Base-by-base conservation (phyloP, 37 sponge, comb jelly and placozoan species). In the Aplysina aerophoba region DNA sequence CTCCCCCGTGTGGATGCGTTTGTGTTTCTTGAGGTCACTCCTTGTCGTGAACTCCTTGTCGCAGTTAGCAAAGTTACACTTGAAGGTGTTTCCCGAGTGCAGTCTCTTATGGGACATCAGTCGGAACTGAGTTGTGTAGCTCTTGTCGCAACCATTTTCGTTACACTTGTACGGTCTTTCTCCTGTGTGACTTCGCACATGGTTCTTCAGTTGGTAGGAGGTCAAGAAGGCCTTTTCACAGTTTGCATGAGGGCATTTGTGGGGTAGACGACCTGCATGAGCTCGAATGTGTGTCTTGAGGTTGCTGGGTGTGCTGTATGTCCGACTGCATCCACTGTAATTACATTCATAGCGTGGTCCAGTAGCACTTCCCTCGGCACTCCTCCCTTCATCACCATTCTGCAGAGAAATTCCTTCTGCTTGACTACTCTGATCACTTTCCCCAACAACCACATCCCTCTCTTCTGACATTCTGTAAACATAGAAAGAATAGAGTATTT, bases 151-250 rank as follows among this genome's bases (percentile, higher is more conserved):
- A 55, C 88, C 89, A 22, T 79, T 83, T 57, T 86, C 80, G 30
- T 89, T 85, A 60, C 96, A 96, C 62, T 68, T 20, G 77, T 91
- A 93, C 0, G 94, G 94, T 39, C 73, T 88, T 68, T 96, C 96
- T 3, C 96, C 96, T 0, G 96, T 96, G 88, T 96, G 96, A 3
- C 85, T 64, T 11, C 96, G 78, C 11, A 73, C 59, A 54, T 96
- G 96, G 40, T 88, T 80, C 38, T 93, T 93, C n/a, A 92, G 88
- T 34, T 92, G 83, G 74, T 96, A 96, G 0, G 92, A 91, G 0
- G 96, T 90, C 2, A 91, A 73, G 65, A 96, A 96, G 16, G 96
- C 93, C 77, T 93, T 96, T 22, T 90, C 92, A 56, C 96, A 96
- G 37, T 73, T 78, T 19, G 86, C 84, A 27, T 65, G 68, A 38